Conservation (phyloP, 2,888 invertebrate genomes). For the Elaeidobius kamerunicus region DNA sequence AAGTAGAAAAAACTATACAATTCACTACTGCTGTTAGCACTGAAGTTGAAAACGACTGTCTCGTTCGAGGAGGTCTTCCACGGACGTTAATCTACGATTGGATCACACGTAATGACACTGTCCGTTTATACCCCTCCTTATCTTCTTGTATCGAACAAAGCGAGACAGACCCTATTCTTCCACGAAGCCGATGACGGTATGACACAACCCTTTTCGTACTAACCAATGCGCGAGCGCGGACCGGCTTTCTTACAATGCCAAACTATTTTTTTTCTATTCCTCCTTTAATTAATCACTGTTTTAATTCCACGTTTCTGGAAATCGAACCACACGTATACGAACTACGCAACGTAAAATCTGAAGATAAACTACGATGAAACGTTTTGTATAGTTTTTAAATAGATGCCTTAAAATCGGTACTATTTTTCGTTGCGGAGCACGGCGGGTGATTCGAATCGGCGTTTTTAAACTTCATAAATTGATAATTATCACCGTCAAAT, state of each 20-base stretch:
- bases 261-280: conserved; percentile 2
- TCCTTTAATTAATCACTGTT: conserved; percentile 4
- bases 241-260: conserved; percentile 16
- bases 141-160: conserved; percentile 4
- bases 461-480: background rate
- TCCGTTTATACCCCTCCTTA: conserved; percentile 12
- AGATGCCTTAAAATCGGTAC: conserved; percentile 3
- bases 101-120: conserved; percentile 36
- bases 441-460: conserved; percentile 22
- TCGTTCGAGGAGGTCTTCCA: conserved; percentile 43
- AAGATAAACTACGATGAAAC: conserved; percentile 1
- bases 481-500: conserved; percentile 4
- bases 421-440: conserved; percentile 20
- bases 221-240: conserved; percentile 44
- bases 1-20: conserved; percentile 41
- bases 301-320: background rate
- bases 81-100: conserved; percentile 49
- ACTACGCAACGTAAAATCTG: background rate
- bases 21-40: conserved; percentile 45
- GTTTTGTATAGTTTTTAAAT: conserved; percentile 9
- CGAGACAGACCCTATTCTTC: conserved; percentile 31
- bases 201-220: conserved; percentile 41
- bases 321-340: background rate
- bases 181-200: conserved; percentile 47
- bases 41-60: conserved; percentile 46